Evolutionary conservation across 2,797 vertebrate species (phyloP), one percentile per base, ranked within the genome.

Genomic region (Micrastur ruficollis): DNA sequence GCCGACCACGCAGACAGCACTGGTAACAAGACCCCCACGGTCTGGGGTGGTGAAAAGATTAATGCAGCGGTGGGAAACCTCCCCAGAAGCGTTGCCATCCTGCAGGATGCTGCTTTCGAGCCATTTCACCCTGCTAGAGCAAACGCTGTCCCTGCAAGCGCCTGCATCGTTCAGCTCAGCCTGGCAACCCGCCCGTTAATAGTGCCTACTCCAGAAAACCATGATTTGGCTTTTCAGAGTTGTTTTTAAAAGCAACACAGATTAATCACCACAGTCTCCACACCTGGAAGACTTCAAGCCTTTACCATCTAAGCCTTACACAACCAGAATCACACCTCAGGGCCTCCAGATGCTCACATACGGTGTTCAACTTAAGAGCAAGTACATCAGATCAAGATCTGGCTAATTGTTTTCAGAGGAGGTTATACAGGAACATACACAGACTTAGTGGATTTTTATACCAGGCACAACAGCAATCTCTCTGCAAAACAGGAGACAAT

Each of bases 361-460:
- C 1, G 16, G 22, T 55, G 26, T 32, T 8, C 31, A 14, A 22
- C 8, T n/a, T 3, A 15, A 32, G 32, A 38, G 21, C n/a, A 46
- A 0, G 8, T 32, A 18, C 31, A 17, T 36, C 61, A 44, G 12
- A 21, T 14, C 22, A 27, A 25, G 8, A 27, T 11, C 31, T 47
- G 2, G 1, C 32, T 49, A 32, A 29, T n/a, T 56, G 22, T 36
- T 38, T 56, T 50, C 20, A n/a, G 12, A 61, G 27, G 20, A 49
- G 20, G 9, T 12, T 44, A 29, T 14, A 6, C 2, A 59, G 53
- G 18, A 80, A 23, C 0, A 0, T 3, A 23, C 7, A 42, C 4
- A 17, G 17, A 34, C 44, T 32, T 38, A 36, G 44, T 11, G 25
- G 7, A 5, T 5, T 34, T 75, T 42, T 26, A 5, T 10, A 16